Base-by-base conservation (phyloP, 1,140 invertebrate species). In the Bombus polaris region DNA sequence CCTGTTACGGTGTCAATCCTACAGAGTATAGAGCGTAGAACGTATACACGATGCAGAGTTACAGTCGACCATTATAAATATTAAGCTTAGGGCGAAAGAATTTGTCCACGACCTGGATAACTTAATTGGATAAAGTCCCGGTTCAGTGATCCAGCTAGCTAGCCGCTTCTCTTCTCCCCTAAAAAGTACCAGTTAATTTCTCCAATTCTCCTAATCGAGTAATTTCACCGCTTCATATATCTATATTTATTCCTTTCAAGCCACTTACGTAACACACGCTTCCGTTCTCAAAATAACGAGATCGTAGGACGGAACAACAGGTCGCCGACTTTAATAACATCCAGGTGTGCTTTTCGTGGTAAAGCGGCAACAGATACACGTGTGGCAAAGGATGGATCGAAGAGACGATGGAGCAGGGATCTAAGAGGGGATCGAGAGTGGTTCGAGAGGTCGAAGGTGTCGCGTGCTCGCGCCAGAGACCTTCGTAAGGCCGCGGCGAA, bases 401-500 rank as follows among this genome's bases (percentile, higher is more conserved):
- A 3, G 13, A 39, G 44, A 28, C 28, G 53, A 76, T 8, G 12
- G 35, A 39, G 22, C 1, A 28, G 3, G 28, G 59, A 28, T 10
- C 0, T 1, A 1, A 12, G 28, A 4, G 59, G 59, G 35, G n/a
- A 8, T 47, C 39, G 70, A n/a, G 37, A 71, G 68, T 3, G 10
- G 72, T 32, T 74, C 0, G 39, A 53, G n/a, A 78, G 75, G 78
- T 70, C 39, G 42, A 70, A 77, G 22, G 77, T 68, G 65, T 66
- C 44, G 65, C 44, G 32, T 39, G 81, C 42, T 57, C 32, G 22
- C 44, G 44, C 37, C 13, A 42, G 28, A 53, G 83, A 81, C 83
- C 83, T 85, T 85, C 78, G 42, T 68, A 85, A 85, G 83, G 83
- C 59, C 83, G 83, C 37, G 44, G 42, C n/a, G n/a, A 66, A 22